Evolutionary conservation across 2,797 vertebrate genomes (phyloP).

Genomic region (Ceyx erithaca): DNA sequence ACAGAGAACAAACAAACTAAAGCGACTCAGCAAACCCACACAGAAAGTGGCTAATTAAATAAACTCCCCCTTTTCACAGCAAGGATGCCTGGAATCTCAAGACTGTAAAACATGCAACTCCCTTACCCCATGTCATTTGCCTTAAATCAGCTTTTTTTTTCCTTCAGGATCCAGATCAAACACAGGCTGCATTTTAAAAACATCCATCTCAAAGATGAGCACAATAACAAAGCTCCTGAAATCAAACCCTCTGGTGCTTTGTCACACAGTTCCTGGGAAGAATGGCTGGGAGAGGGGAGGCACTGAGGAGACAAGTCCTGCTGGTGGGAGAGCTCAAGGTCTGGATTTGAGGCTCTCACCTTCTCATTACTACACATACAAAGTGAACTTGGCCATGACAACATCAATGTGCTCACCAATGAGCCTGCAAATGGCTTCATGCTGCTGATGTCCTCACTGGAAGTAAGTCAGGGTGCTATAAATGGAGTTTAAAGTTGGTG

Average conservation of each 20-base stretch:
- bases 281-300: background rate
- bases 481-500: background rate
- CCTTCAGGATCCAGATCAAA: background rate
- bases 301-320: background rate
- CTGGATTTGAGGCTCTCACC: background rate
- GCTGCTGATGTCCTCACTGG: background rate
- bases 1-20: slow-evolving; percentile 34
- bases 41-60: slow-evolving; percentile 24
- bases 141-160: slow-evolving; percentile 21
- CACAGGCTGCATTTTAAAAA: background rate
- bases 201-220: background rate
- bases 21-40: slow-evolving; percentile 31
- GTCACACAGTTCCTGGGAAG: background rate
- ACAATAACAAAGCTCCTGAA: background rate
- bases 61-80: slow-evolving; percentile 5
- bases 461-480: background rate
- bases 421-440: background rate
- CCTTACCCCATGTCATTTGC: background rate
- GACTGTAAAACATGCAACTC: background rate
- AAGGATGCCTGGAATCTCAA: slow-evolving; percentile 38
- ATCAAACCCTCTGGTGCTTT: background rate
- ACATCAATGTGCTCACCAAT: background rate
- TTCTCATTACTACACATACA: background rate
- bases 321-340: background rate
- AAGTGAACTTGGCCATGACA: background rate